phyloP scores from a whole-genome alignment of 2,113 vertebrate species.

The Notechis scutatus region DNA sequence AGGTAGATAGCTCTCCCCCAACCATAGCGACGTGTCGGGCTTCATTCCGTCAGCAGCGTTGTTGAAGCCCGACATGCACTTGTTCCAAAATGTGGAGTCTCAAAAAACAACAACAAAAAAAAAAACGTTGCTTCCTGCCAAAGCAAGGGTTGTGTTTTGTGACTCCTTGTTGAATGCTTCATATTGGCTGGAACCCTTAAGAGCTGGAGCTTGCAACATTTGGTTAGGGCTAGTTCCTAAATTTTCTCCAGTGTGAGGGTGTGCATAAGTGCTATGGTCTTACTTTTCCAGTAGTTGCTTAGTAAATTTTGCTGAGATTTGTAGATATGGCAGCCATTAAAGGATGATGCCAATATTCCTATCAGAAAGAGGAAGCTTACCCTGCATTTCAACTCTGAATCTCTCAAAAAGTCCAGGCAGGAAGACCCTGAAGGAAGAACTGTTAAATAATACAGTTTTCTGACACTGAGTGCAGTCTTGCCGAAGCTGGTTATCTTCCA shows the following conservation, averaged over 20 bases:
- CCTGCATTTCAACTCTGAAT: not conserved
- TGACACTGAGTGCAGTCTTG: not conserved
- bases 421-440: not conserved
- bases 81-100: not conserved
- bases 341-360: not conserved
- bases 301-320: not conserved
- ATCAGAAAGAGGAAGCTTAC: not conserved
- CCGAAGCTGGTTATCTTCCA: not conserved
- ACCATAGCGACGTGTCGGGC: too few relatives aligned
- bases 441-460: not conserved
- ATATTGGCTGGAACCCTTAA: not conserved
- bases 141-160: not conserved
- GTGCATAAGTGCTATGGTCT: accelerated
- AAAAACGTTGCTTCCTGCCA: not conserved
- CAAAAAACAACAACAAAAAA: not conserved
- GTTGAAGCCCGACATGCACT: too few relatives aligned
- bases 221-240: not conserved
- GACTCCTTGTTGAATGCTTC: not conserved
- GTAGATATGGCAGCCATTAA: not conserved
- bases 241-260: not conserved
- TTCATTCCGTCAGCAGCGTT: too few relatives aligned
- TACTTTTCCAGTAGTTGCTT: not conserved
- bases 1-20: too few relatives aligned
- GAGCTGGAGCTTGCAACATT: not conserved
- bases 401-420: not conserved